Base-by-base conservation (phyloP, 2,113 vertebrate species). In the Calonectris borealis region DNA sequence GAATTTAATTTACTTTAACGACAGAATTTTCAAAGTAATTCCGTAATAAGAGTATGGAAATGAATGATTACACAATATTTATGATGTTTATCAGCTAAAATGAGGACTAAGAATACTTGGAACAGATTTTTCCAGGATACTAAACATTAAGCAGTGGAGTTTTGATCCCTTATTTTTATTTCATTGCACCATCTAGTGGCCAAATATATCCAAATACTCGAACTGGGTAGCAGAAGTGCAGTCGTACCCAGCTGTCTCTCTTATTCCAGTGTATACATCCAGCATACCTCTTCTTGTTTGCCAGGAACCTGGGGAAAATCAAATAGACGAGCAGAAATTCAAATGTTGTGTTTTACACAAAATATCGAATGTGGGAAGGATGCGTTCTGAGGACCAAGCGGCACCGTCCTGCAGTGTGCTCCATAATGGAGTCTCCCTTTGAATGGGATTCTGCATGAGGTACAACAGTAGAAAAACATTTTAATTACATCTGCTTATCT, bases 131-230 rank as follows among this genome's bases (percentile, higher is more conserved):
- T 40, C 38, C 13, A 3, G 24, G 42, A 19, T 5, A 13, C 15
- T 13, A 20, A 62, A 9, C 13, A 2, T 7, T 7, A 15, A 51
- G 52, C 34, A 7, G 34, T 1, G 4, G 20, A 9, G 13, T 70
- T n/a, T 29, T 11, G 38, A 32, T 52, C 34, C 16, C 15, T 75
- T 90, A 69, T 91, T 94, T 96, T 86, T 66, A 89, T 96, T 97
- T 85, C 85, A 44, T 83, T 90, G 73, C 93, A 83, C 97, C 97
- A 97, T 96, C 97, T 97, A 93, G 97, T 91, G 97, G 97, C 46
- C 89, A 66, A 48, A 46, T 3, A 3, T 25, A 7, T 38, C 19
- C 34, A 61, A 46, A 6, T 31, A 18, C 83, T 65, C 16, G 20
- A 36, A 8, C 13, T 11, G 46, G 48, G 38, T 3, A 25, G 6